Conservation (phyloP, 92 coral and sea anemone species). For the Anthopleura xanthogrammica region DNA sequence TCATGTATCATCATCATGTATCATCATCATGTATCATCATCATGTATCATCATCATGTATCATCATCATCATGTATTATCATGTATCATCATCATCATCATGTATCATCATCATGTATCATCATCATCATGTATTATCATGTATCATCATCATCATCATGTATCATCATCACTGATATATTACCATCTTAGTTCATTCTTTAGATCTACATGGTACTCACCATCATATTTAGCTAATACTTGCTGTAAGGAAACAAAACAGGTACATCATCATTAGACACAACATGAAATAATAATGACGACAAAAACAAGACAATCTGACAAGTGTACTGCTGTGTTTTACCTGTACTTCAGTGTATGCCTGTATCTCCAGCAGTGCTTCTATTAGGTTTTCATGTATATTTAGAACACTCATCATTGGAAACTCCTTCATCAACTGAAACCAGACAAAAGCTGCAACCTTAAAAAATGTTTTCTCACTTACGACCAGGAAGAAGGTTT, state of each 20-base stretch:
- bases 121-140: slow-evolving; percentile 5
- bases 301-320: neutral
- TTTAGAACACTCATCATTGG: slow-evolving; percentile 96
- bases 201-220: slow-evolving; percentile 41
- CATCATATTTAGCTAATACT: slow-evolving; percentile 98
- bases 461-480: neutral
- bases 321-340: neutral
- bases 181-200: neutral
- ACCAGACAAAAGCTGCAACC: neutral
- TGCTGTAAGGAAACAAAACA: slow-evolving; percentile 50
- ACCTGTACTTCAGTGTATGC: slow-evolving; percentile 98
- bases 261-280: neutral
- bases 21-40: no score
- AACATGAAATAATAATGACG: neutral
- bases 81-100: neutral
- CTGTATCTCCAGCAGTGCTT: slow-evolving; percentile 88
- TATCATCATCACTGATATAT: no score
- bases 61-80: no score
- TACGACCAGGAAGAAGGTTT: no score
- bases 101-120: neutral
- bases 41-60: no score
- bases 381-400: slow-evolving; percentile 94
- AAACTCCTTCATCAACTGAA: slow-evolving; percentile 95
- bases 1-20: no score
- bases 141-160: neutral